phyloP scores from a whole-genome alignment of 2,888 invertebrate species.

The Leucozona laternaria region DNA sequence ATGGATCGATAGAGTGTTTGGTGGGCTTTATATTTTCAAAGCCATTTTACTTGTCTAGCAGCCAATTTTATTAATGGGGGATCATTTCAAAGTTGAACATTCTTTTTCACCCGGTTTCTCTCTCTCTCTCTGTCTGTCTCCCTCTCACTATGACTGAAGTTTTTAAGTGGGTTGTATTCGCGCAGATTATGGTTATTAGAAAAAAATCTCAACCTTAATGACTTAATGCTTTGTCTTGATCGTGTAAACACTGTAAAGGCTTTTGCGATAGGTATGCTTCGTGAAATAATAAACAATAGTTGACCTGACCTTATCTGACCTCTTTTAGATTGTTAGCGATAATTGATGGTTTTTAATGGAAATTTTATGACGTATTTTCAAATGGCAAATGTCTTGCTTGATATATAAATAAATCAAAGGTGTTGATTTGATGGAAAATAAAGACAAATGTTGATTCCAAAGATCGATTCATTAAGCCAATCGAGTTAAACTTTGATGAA shows the following conservation, averaged over 20 bases:
- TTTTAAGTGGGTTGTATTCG: constrained; percentile 19
- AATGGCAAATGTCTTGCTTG: not conserved
- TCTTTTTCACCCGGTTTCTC: not conserved
- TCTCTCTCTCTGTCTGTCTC: not conserved
- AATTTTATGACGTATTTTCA: not conserved
- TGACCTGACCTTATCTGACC: constrained; percentile 14
- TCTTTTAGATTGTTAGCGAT: not conserved
- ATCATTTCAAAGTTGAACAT: constrained; percentile 36
- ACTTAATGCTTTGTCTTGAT: constrained; percentile 37
- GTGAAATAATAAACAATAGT: not conserved
- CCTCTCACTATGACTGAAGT: not conserved
- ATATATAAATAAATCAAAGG: not conserved
- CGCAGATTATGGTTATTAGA: constrained; percentile 34
- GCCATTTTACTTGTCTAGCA: constrained; percentile 35
- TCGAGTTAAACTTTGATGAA: too few relatives aligned
- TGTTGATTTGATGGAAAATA: too few relatives aligned
- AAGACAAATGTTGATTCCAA: too few relatives aligned
- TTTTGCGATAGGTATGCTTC: constrained; percentile 6
- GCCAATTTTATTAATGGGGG: constrained; percentile 40
- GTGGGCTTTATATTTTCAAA: constrained; percentile 18
- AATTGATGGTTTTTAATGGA: constrained; percentile 1
- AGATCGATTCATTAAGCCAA: too few relatives aligned
- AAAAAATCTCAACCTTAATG: constrained; percentile 36
- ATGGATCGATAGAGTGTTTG: constrained; percentile 15
- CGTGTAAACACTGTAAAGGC: constrained; percentile 4